Conservation (phyloP, 2,888 invertebrate genomes). For the Erannis defoliaria region DNA sequence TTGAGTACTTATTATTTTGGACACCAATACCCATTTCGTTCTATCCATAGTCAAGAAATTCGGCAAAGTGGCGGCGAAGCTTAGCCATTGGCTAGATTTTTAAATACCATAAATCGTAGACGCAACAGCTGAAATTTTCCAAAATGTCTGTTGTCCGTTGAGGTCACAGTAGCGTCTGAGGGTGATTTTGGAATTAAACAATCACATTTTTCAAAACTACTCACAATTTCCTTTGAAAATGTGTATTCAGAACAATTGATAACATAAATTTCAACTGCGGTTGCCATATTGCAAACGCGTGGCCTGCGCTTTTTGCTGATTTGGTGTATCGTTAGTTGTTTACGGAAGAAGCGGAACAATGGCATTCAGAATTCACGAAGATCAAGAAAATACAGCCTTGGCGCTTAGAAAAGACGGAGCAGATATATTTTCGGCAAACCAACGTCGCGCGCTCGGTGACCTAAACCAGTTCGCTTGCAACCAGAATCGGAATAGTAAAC, state of each 20-base stretch:
- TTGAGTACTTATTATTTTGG: too few relatives aligned
- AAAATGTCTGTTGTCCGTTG: conserved; percentile 84
- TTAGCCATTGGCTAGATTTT: conserved; percentile 72
- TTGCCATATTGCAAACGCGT: conserved; percentile 59
- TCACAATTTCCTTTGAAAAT: conserved; percentile 65
- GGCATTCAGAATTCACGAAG: conserved; percentile 93
- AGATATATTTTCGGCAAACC: conserved; percentile 80
- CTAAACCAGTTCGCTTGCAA: conserved; percentile 87
- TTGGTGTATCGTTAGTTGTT: conserved; percentile 66
- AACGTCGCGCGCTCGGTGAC: conserved; percentile 89
- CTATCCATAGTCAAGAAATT: neutral
- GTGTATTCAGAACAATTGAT: conserved; percentile 53
- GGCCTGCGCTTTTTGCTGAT: conserved; percentile 56
- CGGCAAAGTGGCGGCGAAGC: neutral
- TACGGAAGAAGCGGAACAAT: conserved; percentile 82
- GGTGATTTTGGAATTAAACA: conserved; percentile 67
- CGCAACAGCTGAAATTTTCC: conserved; percentile 78
- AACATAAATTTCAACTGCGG: conserved; percentile 59
- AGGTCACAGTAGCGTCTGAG: conserved; percentile 70
- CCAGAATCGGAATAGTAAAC: conserved; percentile 82
- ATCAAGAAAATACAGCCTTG: conserved; percentile 90
- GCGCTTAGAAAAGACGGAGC: conserved; percentile 84
- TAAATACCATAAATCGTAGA: conserved; percentile 73
- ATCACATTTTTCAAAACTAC: conserved; percentile 60
- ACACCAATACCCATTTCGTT: too few relatives aligned